phyloP scores from a whole-genome alignment of 2,113 vertebrate genomes.

The Oreochromis spilurus region DNA sequence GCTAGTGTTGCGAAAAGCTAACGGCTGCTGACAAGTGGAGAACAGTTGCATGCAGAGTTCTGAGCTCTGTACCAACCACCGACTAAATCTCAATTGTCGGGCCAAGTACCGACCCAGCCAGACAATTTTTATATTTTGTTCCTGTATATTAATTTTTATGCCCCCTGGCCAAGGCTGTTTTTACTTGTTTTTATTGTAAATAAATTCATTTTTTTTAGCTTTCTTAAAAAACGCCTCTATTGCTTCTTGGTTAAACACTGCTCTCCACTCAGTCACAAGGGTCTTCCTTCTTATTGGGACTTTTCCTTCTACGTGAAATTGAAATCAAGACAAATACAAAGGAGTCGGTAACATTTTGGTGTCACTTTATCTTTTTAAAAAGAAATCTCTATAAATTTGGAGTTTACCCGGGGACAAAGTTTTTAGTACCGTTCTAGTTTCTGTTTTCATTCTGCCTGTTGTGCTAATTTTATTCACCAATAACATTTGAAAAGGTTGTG shows the following conservation, averaged over 20 bases:
- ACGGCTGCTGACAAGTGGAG: accelerated
- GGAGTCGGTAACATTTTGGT: accelerated
- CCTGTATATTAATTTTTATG: neutral
- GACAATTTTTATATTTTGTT: no score
- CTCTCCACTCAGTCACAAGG: neutral
- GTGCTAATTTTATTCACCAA: neutral
- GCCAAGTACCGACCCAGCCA: no score
- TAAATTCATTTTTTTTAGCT: neutral
- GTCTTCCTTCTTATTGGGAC: accelerated
- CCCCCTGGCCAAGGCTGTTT: accelerated
- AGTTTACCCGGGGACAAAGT: neutral
- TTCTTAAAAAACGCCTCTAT: neutral
- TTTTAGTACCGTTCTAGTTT: neutral
- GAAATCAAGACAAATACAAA: neutral
- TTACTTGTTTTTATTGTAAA: neutral
- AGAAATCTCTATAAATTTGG: neutral
- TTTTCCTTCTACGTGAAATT: neutral
- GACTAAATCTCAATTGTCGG: no score
- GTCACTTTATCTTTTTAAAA: neutral
- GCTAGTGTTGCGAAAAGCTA: no score
- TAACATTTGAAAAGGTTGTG: neutral
- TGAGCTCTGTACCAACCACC: no score
- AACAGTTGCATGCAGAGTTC: no score
- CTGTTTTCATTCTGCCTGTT: neutral
- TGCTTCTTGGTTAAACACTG: neutral